These are phyloP conservation scores for Willowsia nigromaculata DNA, from an alignment of 2,888 invertebrate genomes.

Conservation along the genomic window DNA sequence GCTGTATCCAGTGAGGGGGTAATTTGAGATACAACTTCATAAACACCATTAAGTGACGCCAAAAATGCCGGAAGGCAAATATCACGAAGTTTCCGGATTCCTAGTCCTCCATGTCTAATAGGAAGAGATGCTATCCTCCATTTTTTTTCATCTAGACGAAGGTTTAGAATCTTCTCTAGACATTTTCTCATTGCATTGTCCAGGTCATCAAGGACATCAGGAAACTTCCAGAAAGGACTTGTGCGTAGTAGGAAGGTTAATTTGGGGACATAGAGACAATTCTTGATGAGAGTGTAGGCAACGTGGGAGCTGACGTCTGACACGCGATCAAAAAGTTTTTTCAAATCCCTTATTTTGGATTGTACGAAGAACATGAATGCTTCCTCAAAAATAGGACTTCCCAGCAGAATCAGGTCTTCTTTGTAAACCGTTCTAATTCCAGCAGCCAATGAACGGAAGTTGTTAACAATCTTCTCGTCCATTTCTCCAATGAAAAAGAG, in stretches of 20 bases:
- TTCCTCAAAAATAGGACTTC: background rate
- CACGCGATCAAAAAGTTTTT: background rate
- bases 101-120: background rate
- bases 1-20: background rate
- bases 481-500: background rate
- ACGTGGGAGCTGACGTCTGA: background rate
- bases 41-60: background rate
- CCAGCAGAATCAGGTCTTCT: background rate
- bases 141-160: background rate
- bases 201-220: background rate
- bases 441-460: background rate
- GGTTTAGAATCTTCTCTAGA: background rate
- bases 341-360: background rate
- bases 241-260: background rate
- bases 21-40: background rate
- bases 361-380: background rate
- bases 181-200: background rate
- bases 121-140: background rate
- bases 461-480: background rate
- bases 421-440: background rate
- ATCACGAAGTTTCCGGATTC: background rate
- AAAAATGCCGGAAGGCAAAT: background rate
- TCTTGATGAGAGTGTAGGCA: background rate
- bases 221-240: background rate
- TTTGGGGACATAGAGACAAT: conserved; percentile 3